Percentiles rank a stretch among this genome's conserved stretches.
These are phyloP conservation scores for Kuschelorhynchus macadamiae DNA, from an alignment of 2,888 invertebrate genomes.

Conservation along the genomic window DNA sequence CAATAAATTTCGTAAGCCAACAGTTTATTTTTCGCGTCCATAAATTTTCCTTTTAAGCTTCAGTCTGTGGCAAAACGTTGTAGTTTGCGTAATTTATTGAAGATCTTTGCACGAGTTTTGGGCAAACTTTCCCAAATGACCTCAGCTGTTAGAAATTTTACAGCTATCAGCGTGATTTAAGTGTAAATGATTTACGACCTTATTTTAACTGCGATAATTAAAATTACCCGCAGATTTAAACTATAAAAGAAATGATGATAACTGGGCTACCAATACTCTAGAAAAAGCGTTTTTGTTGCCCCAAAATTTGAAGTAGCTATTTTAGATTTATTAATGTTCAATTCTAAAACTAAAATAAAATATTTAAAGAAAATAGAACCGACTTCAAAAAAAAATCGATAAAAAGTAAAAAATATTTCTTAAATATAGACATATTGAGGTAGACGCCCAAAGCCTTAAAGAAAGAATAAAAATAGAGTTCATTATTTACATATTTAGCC, in stretches of 20 bases:
- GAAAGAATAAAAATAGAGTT: too few relatives aligned
- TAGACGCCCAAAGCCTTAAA: too few relatives aligned
- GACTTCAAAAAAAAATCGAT: neutral
- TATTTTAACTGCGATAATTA: conserved; percentile 25
- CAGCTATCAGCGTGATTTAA: conserved; percentile 46
- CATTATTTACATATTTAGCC: too few relatives aligned
- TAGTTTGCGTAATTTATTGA: conserved; percentile 45
- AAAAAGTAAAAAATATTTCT: too few relatives aligned
- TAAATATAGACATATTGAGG: too few relatives aligned
- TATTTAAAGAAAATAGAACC: neutral
- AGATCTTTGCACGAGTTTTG: conserved; percentile 47
- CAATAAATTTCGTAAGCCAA: conserved; percentile 54
- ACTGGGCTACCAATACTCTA: neutral
- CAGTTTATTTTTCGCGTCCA: conserved; percentile 51
- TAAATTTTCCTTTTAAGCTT: conserved; percentile 48
- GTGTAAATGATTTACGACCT: conserved; percentile 30
- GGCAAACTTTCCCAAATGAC: conserved; percentile 41
- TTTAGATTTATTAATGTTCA: too few relatives aligned
- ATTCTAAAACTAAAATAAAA: too few relatives aligned
- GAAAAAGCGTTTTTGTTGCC: too few relatives aligned
- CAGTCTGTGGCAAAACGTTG: conserved; percentile 46
- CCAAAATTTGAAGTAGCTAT: too few relatives aligned
- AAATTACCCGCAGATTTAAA: conserved; percentile 20
- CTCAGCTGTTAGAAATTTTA: conserved; percentile 47
- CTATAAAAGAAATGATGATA: neutral